Evolutionary conservation across 2,113 vertebrate species (phyloP), one percentile per base, ranked within the genome.

Genomic region (Dolichotis patagonum): DNA sequence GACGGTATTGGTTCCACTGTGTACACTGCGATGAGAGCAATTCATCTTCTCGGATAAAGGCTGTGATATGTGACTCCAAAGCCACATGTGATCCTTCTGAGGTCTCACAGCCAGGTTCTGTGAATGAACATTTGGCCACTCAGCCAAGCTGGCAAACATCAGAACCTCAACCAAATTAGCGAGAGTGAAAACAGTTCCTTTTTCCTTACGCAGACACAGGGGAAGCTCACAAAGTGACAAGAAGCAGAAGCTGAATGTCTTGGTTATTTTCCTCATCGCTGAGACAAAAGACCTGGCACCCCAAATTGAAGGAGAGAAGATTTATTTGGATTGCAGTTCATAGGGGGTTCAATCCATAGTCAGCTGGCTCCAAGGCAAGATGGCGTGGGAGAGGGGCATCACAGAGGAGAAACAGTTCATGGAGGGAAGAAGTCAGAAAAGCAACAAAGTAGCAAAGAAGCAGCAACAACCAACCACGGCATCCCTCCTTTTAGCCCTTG

Each of bases 1-100:
- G 49, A 35, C 9, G 7, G 0, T 0, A 0, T 14, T 0, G 10
- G 58, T 10, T 3, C 7, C 10, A 17, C 46, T 22, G 17, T 28
- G 24, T 1, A 38, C 60, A 5, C 17, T 22, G 11, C 24, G 32
- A 1, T 12, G 20, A 83, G n/a, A 2, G 10, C 24, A 7, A 16
- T 2, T 35, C 24, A 3, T 26, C 0, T 1, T 22, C 24, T 3
- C 19, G 26, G 19, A 12, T 1, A 32, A 17, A 32, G n/a, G 26
- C 28, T 4, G 49, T 52, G 20, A 12, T 24, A 19, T 26, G 5
- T 0, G 54, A 4, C 78, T 58, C 38, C 30, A 16, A 43, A 38
- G 19, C 14, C 26, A 56, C 35, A 1, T 7, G 1, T 8, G 22
- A 7, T 10, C 3, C 30, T 69, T 28, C 17, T 3, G 46, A 81